A percentile compares a stretch with the other conserved stretches of the same genome.
phyloP scores from a whole-genome alignment of 2,888 invertebrate species.

The Hymenopus coronatus region DNA sequence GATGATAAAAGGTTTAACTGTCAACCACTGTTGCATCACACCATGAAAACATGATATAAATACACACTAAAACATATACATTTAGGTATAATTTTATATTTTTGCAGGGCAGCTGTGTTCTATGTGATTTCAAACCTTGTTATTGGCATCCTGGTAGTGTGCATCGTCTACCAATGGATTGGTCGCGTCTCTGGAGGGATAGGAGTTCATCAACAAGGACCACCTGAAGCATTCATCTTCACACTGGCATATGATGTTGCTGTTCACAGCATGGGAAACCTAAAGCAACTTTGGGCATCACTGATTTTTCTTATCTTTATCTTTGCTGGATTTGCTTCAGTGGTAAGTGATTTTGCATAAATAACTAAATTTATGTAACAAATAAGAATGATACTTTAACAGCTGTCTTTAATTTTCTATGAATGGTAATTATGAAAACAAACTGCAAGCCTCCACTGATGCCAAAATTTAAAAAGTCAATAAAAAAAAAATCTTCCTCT shows the following conservation, averaged over 20 bases:
- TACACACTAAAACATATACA: no score
- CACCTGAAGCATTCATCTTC: conserved; percentile 57
- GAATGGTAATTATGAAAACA: no score
- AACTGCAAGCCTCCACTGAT: no score
- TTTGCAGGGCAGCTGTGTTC: conserved; percentile 59
- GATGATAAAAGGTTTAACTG: no score
- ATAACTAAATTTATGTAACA: no score
- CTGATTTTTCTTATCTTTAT: conserved; percentile 56
- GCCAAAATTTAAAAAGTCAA: no score
- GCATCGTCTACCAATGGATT: conserved; percentile 54
- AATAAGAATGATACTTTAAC: no score
- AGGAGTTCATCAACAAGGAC: conserved; percentile 24
- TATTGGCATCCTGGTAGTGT: conserved; percentile 57
- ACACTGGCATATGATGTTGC: conserved; percentile 59
- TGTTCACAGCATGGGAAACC: conserved; percentile 49
- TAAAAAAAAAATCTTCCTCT: no score
- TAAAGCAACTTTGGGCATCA: conserved; percentile 56
- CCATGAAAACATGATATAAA: no score
- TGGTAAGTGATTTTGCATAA: conserved; percentile 48
- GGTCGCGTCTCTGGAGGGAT: conserved; percentile 38
- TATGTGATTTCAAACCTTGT: conserved; percentile 56
- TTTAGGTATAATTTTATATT: not conserved
- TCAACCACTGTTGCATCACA: no score
- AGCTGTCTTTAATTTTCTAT: no score
- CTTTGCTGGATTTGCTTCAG: conserved; percentile 59